phyloP scores from a whole-genome alignment of 2,113 vertebrate genomes.

The Sminthopsis crassicaudata region DNA sequence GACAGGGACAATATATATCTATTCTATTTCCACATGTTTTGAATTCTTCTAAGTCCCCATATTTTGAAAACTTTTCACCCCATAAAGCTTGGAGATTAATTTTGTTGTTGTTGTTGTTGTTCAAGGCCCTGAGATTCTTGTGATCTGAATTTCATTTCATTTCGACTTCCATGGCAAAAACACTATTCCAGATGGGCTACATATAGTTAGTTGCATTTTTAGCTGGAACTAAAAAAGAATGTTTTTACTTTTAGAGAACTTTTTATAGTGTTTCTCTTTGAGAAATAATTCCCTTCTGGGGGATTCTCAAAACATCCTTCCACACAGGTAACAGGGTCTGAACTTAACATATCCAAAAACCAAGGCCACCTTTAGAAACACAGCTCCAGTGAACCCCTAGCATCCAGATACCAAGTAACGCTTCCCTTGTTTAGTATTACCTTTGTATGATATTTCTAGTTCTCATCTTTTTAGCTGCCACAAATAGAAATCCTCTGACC shows the following conservation, averaged over 20 bases:
- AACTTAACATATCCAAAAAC: constrained; percentile 44
- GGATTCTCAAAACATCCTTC: constrained; percentile 21
- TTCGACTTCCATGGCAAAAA: background rate
- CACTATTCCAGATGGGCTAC: background rate
- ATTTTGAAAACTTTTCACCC: background rate
- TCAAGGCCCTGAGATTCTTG: background rate
- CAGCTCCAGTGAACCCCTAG: background rate
- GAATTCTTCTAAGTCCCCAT: background rate
- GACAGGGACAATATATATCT: background rate
- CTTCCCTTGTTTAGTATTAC: background rate
- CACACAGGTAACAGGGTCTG: constrained; percentile 23
- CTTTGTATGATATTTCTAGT: background rate
- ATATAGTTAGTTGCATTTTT: background rate
- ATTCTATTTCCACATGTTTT: background rate
- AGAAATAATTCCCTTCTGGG: background rate
- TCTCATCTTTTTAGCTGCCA: background rate
- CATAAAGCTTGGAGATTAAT: background rate
- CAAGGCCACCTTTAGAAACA: background rate
- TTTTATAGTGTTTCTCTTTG: background rate
- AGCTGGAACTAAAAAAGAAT: background rate
- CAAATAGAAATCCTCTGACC: background rate
- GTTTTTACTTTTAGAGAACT: background rate
- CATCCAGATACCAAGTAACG: constrained; percentile 31
- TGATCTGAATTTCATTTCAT: background rate
- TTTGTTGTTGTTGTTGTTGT: background rate